Base-by-base conservation (phyloP, 2,113 vertebrate species). In the Gallinago paraguaiae region DNA sequence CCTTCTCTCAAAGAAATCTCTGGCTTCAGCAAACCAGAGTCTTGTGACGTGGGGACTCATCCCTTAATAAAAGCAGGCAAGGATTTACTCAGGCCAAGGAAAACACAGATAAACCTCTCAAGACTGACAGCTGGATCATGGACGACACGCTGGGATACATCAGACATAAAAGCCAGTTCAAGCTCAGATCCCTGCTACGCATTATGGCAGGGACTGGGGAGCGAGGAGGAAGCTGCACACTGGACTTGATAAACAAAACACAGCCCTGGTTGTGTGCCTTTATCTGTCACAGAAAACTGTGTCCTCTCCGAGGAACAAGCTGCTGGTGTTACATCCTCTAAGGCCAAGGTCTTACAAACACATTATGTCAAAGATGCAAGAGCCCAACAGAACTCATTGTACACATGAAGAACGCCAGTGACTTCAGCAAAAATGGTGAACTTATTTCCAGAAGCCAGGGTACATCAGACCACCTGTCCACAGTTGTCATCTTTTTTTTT, bases 401-500 rank as follows among this genome's bases (percentile, higher is more conserved):
- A 39, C 72, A 53, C 17, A 46, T 8, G 22, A 91, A 54, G 23
- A 72, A 68, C 15, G 43, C 3, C 0, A 0, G 48, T 54, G 2
- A 1, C 14, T 43, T 63, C 37, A 27, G 53, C 30, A 72, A 60
- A 70, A 24, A 1, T 1, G 13, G n/a, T 28, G 24, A 30, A 31
- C 45, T 60, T 67, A 28, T 60, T 88, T 83, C 57, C 30, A 70
- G 64, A 45, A 80, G 31, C n/a, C 37, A 75, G 37, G 31, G 17
- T 56, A 27, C 35, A 30, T 57, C 50, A 51, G 18, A 22, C 20
- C 24, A 74, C 30, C 45, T 53, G 43, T 14, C 54, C 74, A 25
- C 9, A 63, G 48, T 33, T 69, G 37, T 56, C 1, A 3, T n/a
- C 24, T 6, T 6, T 30, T 0, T 19, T 30, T 0, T 19, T 23